phyloP scores from a whole-genome alignment of 2,113 vertebrate species.

The Erythrocebus patas region DNA sequence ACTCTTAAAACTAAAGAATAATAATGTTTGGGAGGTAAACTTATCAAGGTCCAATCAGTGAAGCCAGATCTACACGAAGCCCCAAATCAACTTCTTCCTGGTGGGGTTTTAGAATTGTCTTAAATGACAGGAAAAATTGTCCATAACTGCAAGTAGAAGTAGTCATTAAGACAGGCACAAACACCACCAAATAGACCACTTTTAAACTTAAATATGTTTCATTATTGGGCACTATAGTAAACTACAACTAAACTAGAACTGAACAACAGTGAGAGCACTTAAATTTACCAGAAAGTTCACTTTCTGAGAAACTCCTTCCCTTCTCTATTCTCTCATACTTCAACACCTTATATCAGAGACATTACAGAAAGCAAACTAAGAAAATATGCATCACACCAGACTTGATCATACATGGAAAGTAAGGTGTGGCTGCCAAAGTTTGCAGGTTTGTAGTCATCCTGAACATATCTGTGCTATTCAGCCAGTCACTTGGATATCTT shows the following conservation, averaged over 20 bases:
- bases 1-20: slow-evolving; percentile 6
- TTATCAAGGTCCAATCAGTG: not conserved
- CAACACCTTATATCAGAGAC: not conserved
- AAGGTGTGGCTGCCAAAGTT: not conserved
- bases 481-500: not conserved
- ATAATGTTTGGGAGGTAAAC: not conserved
- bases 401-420: not conserved
- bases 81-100: not conserved
- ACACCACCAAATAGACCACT: not conserved
- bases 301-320: not conserved
- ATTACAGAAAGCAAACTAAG: not conserved
- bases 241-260: not conserved
- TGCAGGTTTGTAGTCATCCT: not conserved
- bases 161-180: slow-evolving; percentile 11
- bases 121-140: slow-evolving; percentile 3
- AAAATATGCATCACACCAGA: not conserved
- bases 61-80: not conserved
- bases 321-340: not conserved
- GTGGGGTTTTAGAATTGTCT: slow-evolving; percentile 7
- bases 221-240: slow-evolving; percentile 14
- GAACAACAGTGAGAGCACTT: not conserved
- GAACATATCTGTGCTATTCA: not conserved
- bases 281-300: not conserved
- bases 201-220: slow-evolving; percentile 16
- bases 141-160: not conserved